These are phyloP conservation scores for Anas platyrhynchos DNA, from an alignment of 2,113 vertebrate genomes.

Conservation along the genomic window DNA sequence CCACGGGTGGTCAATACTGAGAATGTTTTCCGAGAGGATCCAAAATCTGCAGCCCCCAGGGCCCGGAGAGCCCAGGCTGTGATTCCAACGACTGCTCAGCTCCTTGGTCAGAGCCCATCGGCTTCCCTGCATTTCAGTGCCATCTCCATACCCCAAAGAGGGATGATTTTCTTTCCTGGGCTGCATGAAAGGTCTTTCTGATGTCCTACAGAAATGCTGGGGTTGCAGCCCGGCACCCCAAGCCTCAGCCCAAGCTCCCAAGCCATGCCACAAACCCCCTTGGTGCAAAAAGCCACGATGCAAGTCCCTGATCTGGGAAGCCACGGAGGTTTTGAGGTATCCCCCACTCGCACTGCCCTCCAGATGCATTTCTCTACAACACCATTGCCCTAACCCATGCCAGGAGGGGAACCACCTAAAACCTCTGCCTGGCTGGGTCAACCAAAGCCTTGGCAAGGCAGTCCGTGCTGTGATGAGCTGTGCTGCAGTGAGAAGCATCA, in stretches of 20 bases:
- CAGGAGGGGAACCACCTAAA: background rate
- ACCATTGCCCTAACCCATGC: background rate
- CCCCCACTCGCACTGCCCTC: rapidly evolving
- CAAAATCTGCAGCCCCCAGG: no score
- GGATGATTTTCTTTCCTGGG: background rate
- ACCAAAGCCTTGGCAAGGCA: background rate
- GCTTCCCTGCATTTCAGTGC: background rate
- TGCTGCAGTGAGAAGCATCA: background rate
- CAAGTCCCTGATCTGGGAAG: rapidly evolving
- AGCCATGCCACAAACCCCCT: background rate
- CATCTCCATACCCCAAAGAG: background rate
- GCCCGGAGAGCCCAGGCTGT: no score
- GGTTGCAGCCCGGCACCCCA: background rate
- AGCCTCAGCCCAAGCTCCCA: background rate
- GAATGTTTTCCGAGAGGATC: background rate
- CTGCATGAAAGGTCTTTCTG: background rate
- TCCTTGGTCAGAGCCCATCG: no score
- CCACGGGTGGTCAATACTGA: rapidly evolving
- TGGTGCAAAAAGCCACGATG: rapidly evolving
- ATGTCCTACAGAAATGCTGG: background rate
- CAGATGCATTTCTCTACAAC: background rate
- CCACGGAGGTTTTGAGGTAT: background rate
- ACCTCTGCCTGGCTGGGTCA: background rate
- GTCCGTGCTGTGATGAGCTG: background rate
- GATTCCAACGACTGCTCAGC: no score